Evolutionary conservation across 1,140 invertebrate species (phyloP), one percentile per base, ranked within the genome.

Genomic region (Papilio polyxenes): DNA sequence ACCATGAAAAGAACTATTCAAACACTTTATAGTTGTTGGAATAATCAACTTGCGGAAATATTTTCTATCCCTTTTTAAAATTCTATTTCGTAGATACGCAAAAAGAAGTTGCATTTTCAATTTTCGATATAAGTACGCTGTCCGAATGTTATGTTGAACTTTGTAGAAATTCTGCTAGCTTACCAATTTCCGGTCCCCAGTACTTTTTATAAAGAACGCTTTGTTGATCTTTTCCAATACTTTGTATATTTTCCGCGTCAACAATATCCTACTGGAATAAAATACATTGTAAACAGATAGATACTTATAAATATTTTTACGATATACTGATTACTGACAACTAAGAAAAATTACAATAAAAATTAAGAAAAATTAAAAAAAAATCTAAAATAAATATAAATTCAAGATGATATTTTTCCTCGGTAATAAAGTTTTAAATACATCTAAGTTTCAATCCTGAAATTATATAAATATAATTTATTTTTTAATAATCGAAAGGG

Each of bases 91-190:
- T 72, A 40, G 23, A 72, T 37, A 72, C 11, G 11, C 31, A 72
- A 72, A 72, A 72, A 72, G 65, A 72, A 72, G 65, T 40, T 69
- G 65, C 31, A 72, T 72, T 72, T 72, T 37, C 65, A 72, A 72
- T 72, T 65, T 20, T 65, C 20, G 62, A 20, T 23, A 31, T 20
- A 62, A 69, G 10, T 40, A 72, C 65, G 65, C 31, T 72, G 11
- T 6, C 65, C 31, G 65, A 72, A 72, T 72, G 65, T 72, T 37
- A 72, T 72, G 31, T 31, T 37, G 31, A 37, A 72, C 31, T 37
- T 72, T 72, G 31, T 72, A 37, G 65, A 31, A 72, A 72, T 72
- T 31, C 31, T 40, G 65, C 37, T 72, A 31, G 65, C 65, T 72
- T 72, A 31, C 65, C 65, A 72, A 72, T 72, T 72, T 72, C 65